A percentile compares a stretch with the other conserved stretches of the same genome.
phyloP scores from a whole-genome alignment of 2,888 invertebrate genomes.

The Mythimna albipuncta region DNA sequence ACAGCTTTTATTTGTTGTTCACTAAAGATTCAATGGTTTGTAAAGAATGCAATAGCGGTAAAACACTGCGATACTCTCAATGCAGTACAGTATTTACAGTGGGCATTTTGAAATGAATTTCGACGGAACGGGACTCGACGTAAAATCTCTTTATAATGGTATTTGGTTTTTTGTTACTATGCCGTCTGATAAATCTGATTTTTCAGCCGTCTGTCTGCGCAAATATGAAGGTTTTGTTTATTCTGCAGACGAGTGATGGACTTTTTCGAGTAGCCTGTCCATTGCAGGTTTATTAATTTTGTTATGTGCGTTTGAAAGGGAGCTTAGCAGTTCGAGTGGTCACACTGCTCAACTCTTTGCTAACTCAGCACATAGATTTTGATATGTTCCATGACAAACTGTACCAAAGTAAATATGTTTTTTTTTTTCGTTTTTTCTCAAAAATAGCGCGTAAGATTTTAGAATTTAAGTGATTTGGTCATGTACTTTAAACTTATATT shows the following conservation, averaged over 20 bases:
- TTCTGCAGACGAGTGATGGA: conserved; percentile 17
- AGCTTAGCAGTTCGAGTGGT: not conserved
- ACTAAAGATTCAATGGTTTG: conserved; percentile 84
- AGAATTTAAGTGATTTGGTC: no score
- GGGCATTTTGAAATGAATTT: conserved; percentile 66
- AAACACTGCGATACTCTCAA: conserved; percentile 74
- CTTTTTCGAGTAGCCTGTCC: conserved; percentile 22
- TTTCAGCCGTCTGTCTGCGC: conserved; percentile 31
- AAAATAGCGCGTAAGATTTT: no score
- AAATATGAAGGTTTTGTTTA: conserved; percentile 37
- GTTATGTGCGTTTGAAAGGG: conserved; percentile 9
- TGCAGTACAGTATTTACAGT: conserved; percentile 70
- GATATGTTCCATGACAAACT: no score
- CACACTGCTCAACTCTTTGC: no score
- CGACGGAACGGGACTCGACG: conserved; percentile 39
- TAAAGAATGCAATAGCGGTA: conserved; percentile 81
- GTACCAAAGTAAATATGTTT: no score
- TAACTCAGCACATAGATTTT: no score
- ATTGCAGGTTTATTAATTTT: conserved; percentile 19
- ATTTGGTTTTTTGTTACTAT: conserved; percentile 38
- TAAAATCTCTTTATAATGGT: conserved; percentile 51
- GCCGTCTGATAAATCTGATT: conserved; percentile 33
- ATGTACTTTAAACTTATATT: no score
- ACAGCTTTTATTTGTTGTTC: conserved; percentile 77
- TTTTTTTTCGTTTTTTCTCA: no score